Percentiles rank a stretch among this genome's conserved stretches.
Evolutionary conservation across 2,797 vertebrate genomes (phyloP).

Genomic region (Danio aesculapii): DNA sequence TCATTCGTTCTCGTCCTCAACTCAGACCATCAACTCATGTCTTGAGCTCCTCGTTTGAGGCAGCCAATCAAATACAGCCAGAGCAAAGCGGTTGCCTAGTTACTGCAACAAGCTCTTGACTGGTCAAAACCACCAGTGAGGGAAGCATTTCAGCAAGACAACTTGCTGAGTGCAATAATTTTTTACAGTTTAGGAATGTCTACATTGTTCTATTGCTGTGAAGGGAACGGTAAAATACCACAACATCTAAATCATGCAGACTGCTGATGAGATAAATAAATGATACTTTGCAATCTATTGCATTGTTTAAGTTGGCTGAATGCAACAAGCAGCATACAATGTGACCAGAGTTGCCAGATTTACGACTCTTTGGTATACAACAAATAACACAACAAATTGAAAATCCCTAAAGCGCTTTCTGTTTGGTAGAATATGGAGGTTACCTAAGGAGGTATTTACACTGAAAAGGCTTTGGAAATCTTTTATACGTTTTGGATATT

Average conservation of each 20-base stretch:
- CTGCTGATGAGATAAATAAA: not conserved
- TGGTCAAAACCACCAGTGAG: slow-evolving; percentile 57
- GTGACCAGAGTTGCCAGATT: not conserved
- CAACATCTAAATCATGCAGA: not conserved
- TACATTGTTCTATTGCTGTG: not conserved
- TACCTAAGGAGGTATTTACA: too few relatives aligned
- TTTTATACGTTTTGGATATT: too few relatives aligned
- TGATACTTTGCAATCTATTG: not conserved
- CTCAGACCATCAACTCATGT: slow-evolving; percentile 48
- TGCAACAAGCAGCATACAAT: not conserved
- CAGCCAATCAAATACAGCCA: slow-evolving; percentile 50
- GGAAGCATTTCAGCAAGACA: slow-evolving; percentile 50
- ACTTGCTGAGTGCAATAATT: slow-evolving; percentile 39
- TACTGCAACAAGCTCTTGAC: slow-evolving; percentile 59
- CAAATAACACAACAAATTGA: too few relatives aligned
- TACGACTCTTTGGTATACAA: too few relatives aligned
- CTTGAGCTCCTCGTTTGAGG: slow-evolving; percentile 46
- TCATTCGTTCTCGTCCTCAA: slow-evolving; percentile 35
- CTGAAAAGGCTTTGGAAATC: too few relatives aligned
- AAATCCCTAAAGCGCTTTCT: too few relatives aligned
- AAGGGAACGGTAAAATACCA: not conserved
- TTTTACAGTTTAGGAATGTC: not conserved
- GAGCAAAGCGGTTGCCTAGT: slow-evolving; percentile 64
- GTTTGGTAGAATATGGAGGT: too few relatives aligned
- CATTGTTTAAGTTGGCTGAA: not conserved